Base-by-base conservation (phyloP, 2,797 vertebrate genomes). In the Salmo trutta region DNA sequence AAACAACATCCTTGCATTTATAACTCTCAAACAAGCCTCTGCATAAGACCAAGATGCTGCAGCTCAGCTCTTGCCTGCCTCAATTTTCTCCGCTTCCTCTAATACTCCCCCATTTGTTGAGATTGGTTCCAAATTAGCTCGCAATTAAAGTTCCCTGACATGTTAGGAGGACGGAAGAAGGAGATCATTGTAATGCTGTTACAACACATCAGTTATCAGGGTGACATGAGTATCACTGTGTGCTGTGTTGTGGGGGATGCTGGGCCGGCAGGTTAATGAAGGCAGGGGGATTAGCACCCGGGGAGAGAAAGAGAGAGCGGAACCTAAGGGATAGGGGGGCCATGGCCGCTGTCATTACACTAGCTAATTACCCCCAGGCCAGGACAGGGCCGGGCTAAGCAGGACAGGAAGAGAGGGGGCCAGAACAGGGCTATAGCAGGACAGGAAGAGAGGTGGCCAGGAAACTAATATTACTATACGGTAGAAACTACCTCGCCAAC, bases 211-310 rank as follows among this genome's bases (percentile, higher is more conserved):
- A 91, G 87, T 95, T 94, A 93, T 91, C 82, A 88, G 85, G 14
- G 59, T 88, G 86, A 90, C 86, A 85, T 76, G 64, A 76, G 62
- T 78, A 88, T 86, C 86, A 89, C 65, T 81, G 78, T 83, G 83
- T 85, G 90, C 86, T 87, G 84, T 67, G 51, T 85, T 80, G 80
- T 83, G 21, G 59, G 59, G 21, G 59, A 3, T 6, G 2, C 78
- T 81, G 89, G 89, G 89, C 86, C 88, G 77, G 74, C 93, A 93
- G 93, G 93, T 94, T 94, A 94, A 94, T 94, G 90, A 94, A 93
- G 90, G 82, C 86, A 90, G 88, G 79, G 66, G 91, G 92, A 93
- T 94, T 94, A 94, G 90, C 90, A 88, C 88, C 91, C 86, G 56
- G 83, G 87, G 91, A 92, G 88, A 74, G 79, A 54, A 66, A 75